Conservation (phyloP, 2,888 invertebrate species). For the Orchestes rusci region DNA sequence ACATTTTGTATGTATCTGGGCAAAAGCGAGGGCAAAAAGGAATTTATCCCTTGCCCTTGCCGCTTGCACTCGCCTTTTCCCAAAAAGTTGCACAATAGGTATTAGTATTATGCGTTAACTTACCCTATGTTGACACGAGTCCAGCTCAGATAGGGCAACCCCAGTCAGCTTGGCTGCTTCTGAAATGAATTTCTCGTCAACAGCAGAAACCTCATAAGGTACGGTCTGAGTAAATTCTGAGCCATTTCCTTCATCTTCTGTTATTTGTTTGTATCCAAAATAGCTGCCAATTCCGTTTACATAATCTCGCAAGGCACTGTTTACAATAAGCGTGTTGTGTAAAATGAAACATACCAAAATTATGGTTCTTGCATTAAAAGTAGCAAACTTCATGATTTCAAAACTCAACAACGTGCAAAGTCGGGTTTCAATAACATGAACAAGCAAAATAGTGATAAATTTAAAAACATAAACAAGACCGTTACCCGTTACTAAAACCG, state of each 20-base stretch:
- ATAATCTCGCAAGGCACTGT: conserved; percentile 27
- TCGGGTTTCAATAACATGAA: too few relatives aligned
- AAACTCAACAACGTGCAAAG: too few relatives aligned
- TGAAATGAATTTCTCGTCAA: conserved; percentile 57
- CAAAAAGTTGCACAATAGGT: background rate
- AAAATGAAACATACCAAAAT: too few relatives aligned
- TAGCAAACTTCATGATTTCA: too few relatives aligned
- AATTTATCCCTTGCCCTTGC: too few relatives aligned
- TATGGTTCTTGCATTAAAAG: too few relatives aligned
- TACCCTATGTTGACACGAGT: conserved; percentile 57
- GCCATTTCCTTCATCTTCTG: conserved; percentile 20
- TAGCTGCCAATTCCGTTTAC: conserved; percentile 30
- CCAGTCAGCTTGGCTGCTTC: conserved; percentile 54
- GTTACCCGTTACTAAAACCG: too few relatives aligned
- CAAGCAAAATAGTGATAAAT: too few relatives aligned
- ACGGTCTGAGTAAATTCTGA: conserved; percentile 35
- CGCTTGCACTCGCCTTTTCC: background rate
- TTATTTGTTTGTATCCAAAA: conserved; percentile 28
- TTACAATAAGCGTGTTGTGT: too few relatives aligned
- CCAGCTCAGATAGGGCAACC: conserved; percentile 50
- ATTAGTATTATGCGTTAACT: conserved; percentile 16
- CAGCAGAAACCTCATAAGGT: conserved; percentile 49
- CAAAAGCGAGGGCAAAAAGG: too few relatives aligned
- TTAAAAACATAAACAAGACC: too few relatives aligned
- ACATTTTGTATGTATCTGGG: too few relatives aligned